Evolutionary conservation across 2,113 vertebrate species (phyloP), one percentile per base, ranked within the genome.

Genomic region (Phrynocephalus versicolor): DNA sequence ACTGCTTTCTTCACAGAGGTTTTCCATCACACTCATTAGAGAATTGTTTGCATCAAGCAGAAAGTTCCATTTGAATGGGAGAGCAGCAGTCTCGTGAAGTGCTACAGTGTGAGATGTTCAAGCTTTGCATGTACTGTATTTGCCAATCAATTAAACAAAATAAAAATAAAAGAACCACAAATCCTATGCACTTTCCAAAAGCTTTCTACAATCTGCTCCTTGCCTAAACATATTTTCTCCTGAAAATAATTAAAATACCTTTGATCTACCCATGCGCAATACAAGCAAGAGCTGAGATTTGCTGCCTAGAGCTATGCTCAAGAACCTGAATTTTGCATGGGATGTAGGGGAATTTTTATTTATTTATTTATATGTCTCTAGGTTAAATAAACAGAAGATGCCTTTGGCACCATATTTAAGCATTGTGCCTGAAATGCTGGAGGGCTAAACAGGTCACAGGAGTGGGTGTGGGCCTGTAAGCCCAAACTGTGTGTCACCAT

Each of bases 91-190:
- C 78, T 76, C 73, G 84, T 92, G 76, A 90, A 85, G 86, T 82
- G 30, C 55, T 12, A 58, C 33, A 15, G 70, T 35, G 57, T 72
- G 57, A 62, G 57, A 74, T 64, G 41, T 73, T 65, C 39, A 73
- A 51, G 25, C 25, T 79, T 81, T 81, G 3, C 79, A 72, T 30
- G 0, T 0, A 55, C 69, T 30, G 0, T 0, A 55, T 72, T 85
- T 90, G 23, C 57, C 57, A 88, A 30, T 85, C 86, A 91, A 13
- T 88, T 15, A n/a, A n/a, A n/a, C n/a, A n/a, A n/a, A n/a, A n/a
- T n/a, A n/a, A n/a, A n/a, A n/a, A n/a, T n/a, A n/a, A n/a, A n/a
- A n/a, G n/a, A n/a, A n/a, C n/a, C n/a, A n/a, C n/a, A n/a, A n/a
- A n/a, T n/a, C n/a, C n/a, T n/a, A n/a, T n/a, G n/a, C 64, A 79